These are phyloP conservation scores for Musca vetustissima DNA, from an alignment of 1,140 invertebrate genomes.

Conservation along the genomic window DNA sequence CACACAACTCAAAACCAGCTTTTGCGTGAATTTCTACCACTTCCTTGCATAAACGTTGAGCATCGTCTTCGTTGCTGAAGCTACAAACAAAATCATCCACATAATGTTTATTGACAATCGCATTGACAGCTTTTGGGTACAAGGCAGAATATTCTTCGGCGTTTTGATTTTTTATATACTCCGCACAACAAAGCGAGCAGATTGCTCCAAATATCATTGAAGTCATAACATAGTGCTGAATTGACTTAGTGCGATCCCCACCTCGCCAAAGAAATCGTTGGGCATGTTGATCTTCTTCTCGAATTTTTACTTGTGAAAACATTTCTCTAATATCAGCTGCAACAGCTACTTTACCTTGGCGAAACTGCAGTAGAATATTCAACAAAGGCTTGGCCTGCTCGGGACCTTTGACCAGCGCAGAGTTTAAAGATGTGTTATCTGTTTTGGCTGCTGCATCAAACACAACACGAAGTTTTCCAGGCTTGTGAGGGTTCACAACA, in stretches of 20 bases:
- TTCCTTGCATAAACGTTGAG: conserved; percentile 28
- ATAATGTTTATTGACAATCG: too few species aligned
- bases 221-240: conserved; percentile 38
- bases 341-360: conserved; percentile 37
- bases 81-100: too few species aligned
- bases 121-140: conserved; percentile 37
- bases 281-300: conserved; percentile 35
- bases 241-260: neutral
- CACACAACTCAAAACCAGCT: conserved; percentile 31
- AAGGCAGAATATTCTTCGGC: conserved; percentile 28
- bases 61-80: too few species aligned
- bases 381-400: conserved; percentile 37
- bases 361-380: conserved; percentile 45
- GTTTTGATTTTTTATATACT: conserved; percentile 40
- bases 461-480: conserved; percentile 37
- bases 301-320: conserved; percentile 47
- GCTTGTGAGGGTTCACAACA: conserved; percentile 28
- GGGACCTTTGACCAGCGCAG: conserved; percentile 37
- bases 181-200: conserved; percentile 40
- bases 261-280: conserved; percentile 47
- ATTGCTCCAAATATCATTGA: conserved; percentile 46
- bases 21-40: conserved; percentile 30
- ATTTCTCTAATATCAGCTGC: conserved; percentile 49
- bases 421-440: conserved; percentile 36
- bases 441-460: conserved; percentile 38